Evolutionary conservation across 1,140 invertebrate species (phyloP), one percentile per base, ranked within the genome.

Genomic region (Calycopis cecrops): DNA sequence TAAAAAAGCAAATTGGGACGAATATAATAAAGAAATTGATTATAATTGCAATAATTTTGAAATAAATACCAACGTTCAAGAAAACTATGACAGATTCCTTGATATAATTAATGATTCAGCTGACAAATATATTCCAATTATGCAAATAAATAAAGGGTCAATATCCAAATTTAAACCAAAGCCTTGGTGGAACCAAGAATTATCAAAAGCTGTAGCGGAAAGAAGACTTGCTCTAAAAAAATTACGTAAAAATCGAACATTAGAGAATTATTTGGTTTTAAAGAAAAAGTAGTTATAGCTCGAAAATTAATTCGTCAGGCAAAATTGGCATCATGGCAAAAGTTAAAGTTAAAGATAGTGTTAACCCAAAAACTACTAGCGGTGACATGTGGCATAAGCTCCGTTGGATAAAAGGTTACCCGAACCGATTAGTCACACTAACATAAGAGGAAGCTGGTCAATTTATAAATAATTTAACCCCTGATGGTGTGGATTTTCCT

Each of bases 371-470:
- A 9, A 44, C n/a, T 44, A 44, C 42, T 44, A 14, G 42, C 16
- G 8, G n/a, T 14, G 42, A 44, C 8, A 44, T 44, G 42, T 44
- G 42, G 42, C 42, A 17, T 17, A 44, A 44, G 42, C 42, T 44
- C 16, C 11, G 42, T 1, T 44, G 42, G 42, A 44, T 44, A 1
- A 44, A 16, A 44, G 42, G 42, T 2, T 14, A 14, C 16, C 42
- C 42, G 3, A 44, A 2, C 16, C 1, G 42, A 9, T 14, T 14
- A 12, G 12, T 1, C 1, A 9, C 16, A 44, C 16, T 44, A 16
- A 9, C 42, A 2, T 8, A 44, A 9, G 42, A 7, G 12, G 42
- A 44, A 16, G 42, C 42, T 8, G n/a, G 16, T 3, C 42, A 14
- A 14, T 14, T 44, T 7, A 2, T 44, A 1, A 14, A 2, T 2